Base-by-base conservation (phyloP, 2,113 vertebrate genomes). In the Myxocyprinus asiaticus region DNA sequence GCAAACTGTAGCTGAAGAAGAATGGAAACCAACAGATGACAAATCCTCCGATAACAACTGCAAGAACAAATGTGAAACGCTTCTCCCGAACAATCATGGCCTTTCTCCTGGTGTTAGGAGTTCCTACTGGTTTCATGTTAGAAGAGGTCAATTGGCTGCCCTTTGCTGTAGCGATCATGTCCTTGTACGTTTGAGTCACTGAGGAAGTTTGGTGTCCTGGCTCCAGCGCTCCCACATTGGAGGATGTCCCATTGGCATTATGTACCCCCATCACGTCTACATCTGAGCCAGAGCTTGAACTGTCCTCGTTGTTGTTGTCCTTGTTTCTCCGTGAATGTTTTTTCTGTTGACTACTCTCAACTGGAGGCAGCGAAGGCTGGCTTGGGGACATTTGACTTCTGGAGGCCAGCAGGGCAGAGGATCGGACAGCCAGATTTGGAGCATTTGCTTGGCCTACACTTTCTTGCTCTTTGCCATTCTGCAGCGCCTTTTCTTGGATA, bases 1-100 rank as follows among this genome's bases (percentile, higher is more conserved):
- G 81, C 44, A 97, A 91, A 63, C 95, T 95, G 80, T 97, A 96
- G 59, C 93, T 93, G 81, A 97, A 94, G 88, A 97, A 97, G 84
- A 97, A 97, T 0, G 96, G 96, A 87, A 97, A 97, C 96, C 96
- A 97, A 87, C 96, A 97, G 77, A 96, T 81, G 7, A 97, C 92
- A 0, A 97, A 97, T 9, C 93, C 96, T 0, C 96, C 96, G 0
- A 97, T 96, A 67, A 97, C 96, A 9, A 97, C 96, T 0, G 96
- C 94, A 70, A 97, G 61, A 17, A 97, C 95, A 0, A 96, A 94
- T 67, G 96, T 97, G 85, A 97, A 96, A 2, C 95, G 91, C 74
- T 94, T 96, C 88, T 97, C 96, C 6, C 95, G 80, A 80, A 92
- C 93, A 56, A 92, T 85, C 83, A 94, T 90, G 0, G 94, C 87